Conservation (phyloP, 2,797 vertebrate genomes). For the Thamnophis elegans region DNA sequence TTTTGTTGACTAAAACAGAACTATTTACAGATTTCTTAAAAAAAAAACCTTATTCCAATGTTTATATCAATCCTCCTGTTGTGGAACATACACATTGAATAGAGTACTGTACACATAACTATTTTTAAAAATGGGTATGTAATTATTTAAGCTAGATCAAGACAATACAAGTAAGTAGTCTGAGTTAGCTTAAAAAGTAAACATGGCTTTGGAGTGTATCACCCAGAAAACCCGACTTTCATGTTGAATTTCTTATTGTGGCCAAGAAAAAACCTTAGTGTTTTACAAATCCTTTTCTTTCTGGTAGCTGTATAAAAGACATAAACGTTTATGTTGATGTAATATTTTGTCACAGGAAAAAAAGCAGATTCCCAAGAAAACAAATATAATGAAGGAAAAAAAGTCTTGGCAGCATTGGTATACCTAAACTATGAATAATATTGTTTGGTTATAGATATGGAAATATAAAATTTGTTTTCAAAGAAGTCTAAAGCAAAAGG, state of each 20-base stretch:
- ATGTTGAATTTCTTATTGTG: not conserved
- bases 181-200: not conserved
- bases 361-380: not conserved
- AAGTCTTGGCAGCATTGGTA: not conserved
- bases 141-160: not conserved
- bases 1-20: not conserved
- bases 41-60: not conserved
- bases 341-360: not conserved
- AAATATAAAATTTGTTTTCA: slow-evolving; percentile 1
- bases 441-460: not conserved
- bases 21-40: not conserved
- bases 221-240: not conserved
- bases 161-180: not conserved
- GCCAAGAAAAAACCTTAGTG: not conserved
- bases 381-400: not conserved
- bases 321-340: not conserved
- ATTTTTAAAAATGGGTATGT: not conserved
- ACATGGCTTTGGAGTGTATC: not conserved
- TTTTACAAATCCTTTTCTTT: not conserved
- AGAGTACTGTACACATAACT: not conserved
- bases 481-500: not conserved
- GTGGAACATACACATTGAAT: not conserved
- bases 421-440: not conserved
- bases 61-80: not conserved
- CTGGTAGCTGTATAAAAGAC: not conserved